These are phyloP conservation scores for Chymomyza caudatula DNA, from an alignment of 2,888 invertebrate species.

Conservation along the genomic window DNA sequence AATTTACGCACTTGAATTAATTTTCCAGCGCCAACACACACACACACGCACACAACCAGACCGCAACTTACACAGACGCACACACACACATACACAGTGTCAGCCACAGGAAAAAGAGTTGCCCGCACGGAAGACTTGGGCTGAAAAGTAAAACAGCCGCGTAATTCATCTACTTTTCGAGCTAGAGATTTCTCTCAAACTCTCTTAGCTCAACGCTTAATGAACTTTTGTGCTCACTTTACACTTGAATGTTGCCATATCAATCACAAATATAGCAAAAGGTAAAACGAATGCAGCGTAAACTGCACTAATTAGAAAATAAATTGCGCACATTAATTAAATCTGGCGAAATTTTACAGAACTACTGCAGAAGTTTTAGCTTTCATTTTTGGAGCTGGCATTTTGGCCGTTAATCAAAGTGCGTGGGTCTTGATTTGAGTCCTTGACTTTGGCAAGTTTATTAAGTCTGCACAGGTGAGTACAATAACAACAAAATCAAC, in stretches of 20 bases:
- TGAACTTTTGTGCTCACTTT: slow-evolving; percentile 18
- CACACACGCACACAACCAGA: neutral
- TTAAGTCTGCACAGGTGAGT: slow-evolving; percentile 2
- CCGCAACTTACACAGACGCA: slow-evolving; percentile 1
- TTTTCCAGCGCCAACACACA: slow-evolving; percentile 34
- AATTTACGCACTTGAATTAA: slow-evolving; percentile 71
- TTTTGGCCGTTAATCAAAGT: slow-evolving; percentile 59
- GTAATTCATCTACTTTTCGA: neutral
- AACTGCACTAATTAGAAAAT: slow-evolving; percentile 59
- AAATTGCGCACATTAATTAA: slow-evolving; percentile 67
- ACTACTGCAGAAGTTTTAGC: neutral
- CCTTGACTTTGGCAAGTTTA: slow-evolving; percentile 22
- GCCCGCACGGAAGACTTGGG: neutral
- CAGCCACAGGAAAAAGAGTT: neutral
- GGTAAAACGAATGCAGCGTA: slow-evolving; percentile 24
- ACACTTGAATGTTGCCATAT: slow-evolving; percentile 52
- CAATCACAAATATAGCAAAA: slow-evolving; percentile 66
- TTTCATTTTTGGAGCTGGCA: slow-evolving; percentile 30
- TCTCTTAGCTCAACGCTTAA: slow-evolving; percentile 2
- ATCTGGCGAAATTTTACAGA: neutral
- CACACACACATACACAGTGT: neutral
- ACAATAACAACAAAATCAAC: neutral
- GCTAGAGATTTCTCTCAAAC: neutral
- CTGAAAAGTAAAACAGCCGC: slow-evolving; percentile 27
- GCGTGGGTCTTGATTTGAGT: slow-evolving; percentile 37